phyloP scores from a whole-genome alignment of 2,797 vertebrate genomes.

The Myioborus miniatus region DNA sequence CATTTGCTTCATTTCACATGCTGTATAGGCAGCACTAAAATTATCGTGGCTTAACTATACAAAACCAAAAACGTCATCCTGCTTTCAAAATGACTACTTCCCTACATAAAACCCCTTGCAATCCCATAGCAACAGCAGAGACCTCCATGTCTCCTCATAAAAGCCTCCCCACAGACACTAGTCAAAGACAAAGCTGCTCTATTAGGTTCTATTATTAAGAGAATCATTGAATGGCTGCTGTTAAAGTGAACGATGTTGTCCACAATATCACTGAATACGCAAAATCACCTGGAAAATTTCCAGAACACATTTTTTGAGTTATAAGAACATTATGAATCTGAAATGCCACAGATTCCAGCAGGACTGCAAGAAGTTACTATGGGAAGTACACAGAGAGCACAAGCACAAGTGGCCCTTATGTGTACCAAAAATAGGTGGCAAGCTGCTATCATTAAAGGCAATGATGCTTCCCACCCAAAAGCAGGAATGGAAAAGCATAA shows the following conservation, averaged over 20 bases:
- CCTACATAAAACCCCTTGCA: neutral
- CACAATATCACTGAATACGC: neutral
- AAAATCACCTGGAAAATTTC: slow-evolving; percentile 15
- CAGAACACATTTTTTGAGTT: neutral
- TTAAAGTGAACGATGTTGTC: neutral
- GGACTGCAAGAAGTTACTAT: neutral
- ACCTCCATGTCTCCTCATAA: neutral
- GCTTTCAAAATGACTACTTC: neutral
- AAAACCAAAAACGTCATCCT: neutral
- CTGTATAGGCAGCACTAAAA: neutral
- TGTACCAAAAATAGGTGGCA: neutral
- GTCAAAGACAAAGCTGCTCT: neutral
- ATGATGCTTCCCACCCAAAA: neutral
- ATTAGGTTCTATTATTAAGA: neutral
- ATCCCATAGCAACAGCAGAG: neutral
- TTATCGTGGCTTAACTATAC: neutral
- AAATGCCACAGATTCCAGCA: neutral
- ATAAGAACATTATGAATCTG: neutral
- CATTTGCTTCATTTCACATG: neutral
- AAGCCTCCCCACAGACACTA: neutral
- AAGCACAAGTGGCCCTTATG: neutral
- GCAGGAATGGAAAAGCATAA: neutral
- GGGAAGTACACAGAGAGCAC: neutral
- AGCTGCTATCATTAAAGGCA: neutral
- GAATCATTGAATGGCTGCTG: neutral